Percentiles rank a stretch among this genome's conserved stretches.
Conservation (phyloP, 2,113 vertebrate genomes). For the Orientallactaga bullata region DNA sequence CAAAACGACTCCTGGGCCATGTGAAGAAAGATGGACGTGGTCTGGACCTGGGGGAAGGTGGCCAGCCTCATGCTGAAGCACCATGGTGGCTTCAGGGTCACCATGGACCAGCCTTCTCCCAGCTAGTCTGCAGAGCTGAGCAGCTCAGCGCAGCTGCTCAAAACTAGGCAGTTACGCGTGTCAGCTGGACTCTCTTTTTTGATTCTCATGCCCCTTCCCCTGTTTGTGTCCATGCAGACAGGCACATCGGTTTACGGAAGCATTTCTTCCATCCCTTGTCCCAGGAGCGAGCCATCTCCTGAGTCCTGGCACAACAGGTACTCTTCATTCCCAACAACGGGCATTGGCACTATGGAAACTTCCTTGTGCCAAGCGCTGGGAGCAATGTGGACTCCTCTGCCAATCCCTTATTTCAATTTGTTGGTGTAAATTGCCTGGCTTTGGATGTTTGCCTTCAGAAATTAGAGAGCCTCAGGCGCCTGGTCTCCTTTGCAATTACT, state of each 20-base stretch:
- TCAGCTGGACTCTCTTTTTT: too few species aligned
- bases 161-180: background rate
- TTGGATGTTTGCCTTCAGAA: background rate
- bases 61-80: background rate
- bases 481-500: background rate
- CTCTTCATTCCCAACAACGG: background rate
- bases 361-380: background rate
- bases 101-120: background rate
- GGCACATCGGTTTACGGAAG: accelerated
- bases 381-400: too few species aligned
- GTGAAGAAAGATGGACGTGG: too few species aligned
- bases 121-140: background rate
- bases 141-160: too few species aligned
- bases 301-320: background rate
- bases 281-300: background rate
- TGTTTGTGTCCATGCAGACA: background rate
- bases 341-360: accelerated
- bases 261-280: background rate
- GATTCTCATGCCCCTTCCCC: too few species aligned
- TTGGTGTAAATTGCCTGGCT: background rate
- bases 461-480: background rate
- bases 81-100: background rate
- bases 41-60: background rate
- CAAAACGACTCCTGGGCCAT: too few species aligned
- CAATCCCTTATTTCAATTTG: background rate